These are phyloP conservation scores for Calycopis cecrops DNA, from an alignment of 1,140 invertebrate species.

Conservation along the genomic window DNA sequence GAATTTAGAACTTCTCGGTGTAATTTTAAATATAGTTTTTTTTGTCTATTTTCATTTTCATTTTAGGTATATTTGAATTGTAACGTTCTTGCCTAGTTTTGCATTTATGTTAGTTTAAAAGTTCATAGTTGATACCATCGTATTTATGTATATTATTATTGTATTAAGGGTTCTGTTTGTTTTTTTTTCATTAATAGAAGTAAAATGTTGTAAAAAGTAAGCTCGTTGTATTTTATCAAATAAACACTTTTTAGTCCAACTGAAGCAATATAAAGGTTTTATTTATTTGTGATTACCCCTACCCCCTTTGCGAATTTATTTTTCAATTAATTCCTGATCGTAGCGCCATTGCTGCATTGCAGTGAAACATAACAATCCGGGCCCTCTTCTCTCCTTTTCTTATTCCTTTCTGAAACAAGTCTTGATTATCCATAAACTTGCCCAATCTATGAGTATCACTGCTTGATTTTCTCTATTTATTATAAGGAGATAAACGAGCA, in stretches of 20 bases:
- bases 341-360: no score
- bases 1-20: conserved; percentile 56
- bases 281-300: conserved; percentile 30
- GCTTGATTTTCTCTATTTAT: no score
- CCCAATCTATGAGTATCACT: no score
- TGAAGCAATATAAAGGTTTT: conserved; percentile 69
- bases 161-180: conserved; percentile 73
- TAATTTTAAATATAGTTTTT: conserved; percentile 57
- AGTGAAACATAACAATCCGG: no score
- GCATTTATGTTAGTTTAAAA: conserved; percentile 72
- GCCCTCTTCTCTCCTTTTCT: no score
- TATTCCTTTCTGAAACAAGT: no score
- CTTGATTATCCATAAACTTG: no score
- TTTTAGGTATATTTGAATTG: conserved; percentile 61
- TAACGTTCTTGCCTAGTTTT: conserved; percentile 71
- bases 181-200: conserved; percentile 72
- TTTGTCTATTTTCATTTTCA: conserved; percentile 52
- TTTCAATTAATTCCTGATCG: no score
- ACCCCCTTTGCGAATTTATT: neutral
- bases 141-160: conserved; percentile 75
- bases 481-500: no score
- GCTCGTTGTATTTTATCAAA: conserved; percentile 75
- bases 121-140: conserved; percentile 73
- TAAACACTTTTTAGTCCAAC: conserved; percentile 75
- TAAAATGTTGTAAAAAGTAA: conserved; percentile 75